A percentile compares a stretch with the other conserved stretches of the same genome.
These are phyloP conservation scores for Drosophila virilis DNA, from an alignment of 1,140 invertebrate genomes.

Conservation along the genomic window DNA sequence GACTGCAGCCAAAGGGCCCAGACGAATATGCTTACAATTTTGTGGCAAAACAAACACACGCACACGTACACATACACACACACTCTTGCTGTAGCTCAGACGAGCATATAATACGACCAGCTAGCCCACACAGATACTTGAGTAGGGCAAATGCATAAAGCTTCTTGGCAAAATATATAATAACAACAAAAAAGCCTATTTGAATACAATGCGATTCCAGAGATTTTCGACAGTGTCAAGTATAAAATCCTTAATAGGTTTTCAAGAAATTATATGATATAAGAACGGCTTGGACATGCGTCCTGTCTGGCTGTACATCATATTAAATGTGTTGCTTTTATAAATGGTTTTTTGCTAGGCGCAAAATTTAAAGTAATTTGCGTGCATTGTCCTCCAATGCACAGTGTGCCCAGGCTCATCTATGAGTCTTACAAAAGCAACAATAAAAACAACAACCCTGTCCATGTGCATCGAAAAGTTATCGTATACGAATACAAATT, in stretches of 20 bases:
- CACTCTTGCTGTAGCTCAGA: neutral
- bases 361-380: conserved; percentile 47
- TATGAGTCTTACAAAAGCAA: too few relatives aligned
- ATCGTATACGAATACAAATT: conserved; percentile 40
- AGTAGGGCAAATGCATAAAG: neutral
- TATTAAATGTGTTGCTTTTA: conserved; percentile 55
- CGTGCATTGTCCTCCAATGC: conserved; percentile 20
- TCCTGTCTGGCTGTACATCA: conserved; percentile 22
- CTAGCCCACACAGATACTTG: conserved; percentile 25
- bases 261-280: conserved; percentile 20
- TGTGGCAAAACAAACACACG: conserved; percentile 31
- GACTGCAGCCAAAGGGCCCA: conserved; percentile 8
- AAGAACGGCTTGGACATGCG: neutral
- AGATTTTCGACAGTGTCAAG: conserved; percentile 8
- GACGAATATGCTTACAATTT: conserved; percentile 52
- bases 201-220: conserved; percentile 4
- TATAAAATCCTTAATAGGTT: conserved; percentile 33
- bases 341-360: conserved; percentile 37
- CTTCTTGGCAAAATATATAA: neutral
- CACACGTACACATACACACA: neutral
- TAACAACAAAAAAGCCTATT: neutral
- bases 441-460: conserved; percentile 48
- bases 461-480: conserved; percentile 60
- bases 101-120: neutral
- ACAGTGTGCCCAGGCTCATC: conserved; percentile 48